Evolutionary conservation across 2,888 invertebrate species (phyloP).

Genomic region (Hanleya hanleyi): DNA sequence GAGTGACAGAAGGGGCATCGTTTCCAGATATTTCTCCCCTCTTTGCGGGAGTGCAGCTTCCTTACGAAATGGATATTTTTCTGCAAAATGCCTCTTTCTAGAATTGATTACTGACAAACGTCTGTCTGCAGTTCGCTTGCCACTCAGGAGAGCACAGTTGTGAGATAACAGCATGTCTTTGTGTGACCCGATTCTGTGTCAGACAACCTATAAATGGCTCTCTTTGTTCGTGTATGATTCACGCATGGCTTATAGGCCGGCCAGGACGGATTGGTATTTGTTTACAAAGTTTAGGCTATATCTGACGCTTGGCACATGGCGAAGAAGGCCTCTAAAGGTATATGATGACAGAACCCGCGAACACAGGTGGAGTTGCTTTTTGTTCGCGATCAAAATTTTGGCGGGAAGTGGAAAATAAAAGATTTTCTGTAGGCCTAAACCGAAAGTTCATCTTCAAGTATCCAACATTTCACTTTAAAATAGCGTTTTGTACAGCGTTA

Average conservation of each 20-base stretch:
- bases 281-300: background rate
- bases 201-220: conserved; percentile 2
- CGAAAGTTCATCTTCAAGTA: too few relatives aligned
- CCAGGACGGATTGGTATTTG: background rate
- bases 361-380: too few relatives aligned
- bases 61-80: background rate
- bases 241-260: background rate
- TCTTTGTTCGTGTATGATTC: conserved; percentile 8
- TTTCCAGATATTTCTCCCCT: too few relatives aligned
- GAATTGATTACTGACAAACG: background rate
- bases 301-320: background rate
- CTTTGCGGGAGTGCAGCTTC: background rate
- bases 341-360: too few relatives aligned
- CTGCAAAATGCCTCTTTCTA: conserved; percentile 1
- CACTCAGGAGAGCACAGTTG: background rate
- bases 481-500: too few relatives aligned
- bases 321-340: too few relatives aligned
- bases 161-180: conserved; percentile 7
- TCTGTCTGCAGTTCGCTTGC: background rate
- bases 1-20: background rate
- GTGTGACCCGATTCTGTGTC: conserved; percentile 5
- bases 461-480: background rate
- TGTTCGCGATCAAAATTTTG: too few relatives aligned
- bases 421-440: too few relatives aligned
- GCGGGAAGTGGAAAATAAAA: too few relatives aligned